Conservation (phyloP, 2,113 vertebrate species). For the Zosterops borbonicus region DNA sequence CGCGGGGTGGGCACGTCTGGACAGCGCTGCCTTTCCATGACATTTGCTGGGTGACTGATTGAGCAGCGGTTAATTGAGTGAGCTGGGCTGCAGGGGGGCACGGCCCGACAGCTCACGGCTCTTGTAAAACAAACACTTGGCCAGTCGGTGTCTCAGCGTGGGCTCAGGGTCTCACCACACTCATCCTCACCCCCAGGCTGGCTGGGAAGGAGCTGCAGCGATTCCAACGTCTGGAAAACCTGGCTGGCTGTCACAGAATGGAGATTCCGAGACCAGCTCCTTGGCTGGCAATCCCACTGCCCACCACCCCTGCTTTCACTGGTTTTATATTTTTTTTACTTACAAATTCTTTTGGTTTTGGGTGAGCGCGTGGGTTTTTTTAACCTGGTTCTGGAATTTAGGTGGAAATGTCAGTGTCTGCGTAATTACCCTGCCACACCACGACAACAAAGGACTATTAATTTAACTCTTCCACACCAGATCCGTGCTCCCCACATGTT, state of each 20-base stretch:
- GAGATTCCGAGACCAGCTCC: neutral
- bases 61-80: neutral
- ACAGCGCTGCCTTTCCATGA: slow-evolving; percentile 8
- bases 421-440: neutral
- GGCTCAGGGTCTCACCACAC: neutral
- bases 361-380: neutral
- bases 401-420: slow-evolving; percentile 12
- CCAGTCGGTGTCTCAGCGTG: accelerated
- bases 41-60: neutral
- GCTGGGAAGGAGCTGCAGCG: neutral
- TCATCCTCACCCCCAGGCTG: neutral
- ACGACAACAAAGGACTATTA: neutral
- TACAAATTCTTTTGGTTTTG: neutral
- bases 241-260: accelerated
- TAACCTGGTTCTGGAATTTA: neutral
- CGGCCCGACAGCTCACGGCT: neutral
- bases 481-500: neutral
- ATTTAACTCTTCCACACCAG: neutral
- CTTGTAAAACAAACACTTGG: neutral
- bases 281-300: neutral
- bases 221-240: neutral
- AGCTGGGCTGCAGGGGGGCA: neutral
- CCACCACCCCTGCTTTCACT: neutral
- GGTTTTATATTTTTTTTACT: neutral
- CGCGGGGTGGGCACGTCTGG: neutral